Percentiles rank a stretch among this genome's conserved stretches.
These are phyloP conservation scores for Cichlasoma orientale DNA, from an alignment of 2,797 vertebrate species.

Conservation along the genomic window DNA sequence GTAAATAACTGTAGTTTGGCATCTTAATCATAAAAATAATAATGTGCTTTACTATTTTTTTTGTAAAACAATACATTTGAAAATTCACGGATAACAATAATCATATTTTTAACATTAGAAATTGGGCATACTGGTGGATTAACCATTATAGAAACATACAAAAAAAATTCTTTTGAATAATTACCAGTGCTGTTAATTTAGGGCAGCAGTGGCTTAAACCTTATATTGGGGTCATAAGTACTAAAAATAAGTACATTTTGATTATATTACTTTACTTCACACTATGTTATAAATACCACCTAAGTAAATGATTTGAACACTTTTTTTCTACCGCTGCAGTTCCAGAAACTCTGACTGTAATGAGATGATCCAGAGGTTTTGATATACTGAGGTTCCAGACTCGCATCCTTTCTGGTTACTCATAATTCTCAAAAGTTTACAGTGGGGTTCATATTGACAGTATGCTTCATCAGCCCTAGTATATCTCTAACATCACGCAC, in stretches of 20 bases:
- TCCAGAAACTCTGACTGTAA: neutral
- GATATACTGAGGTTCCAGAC: neutral
- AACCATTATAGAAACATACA: too few species aligned
- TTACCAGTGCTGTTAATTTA: too few species aligned
- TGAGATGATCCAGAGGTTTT: neutral
- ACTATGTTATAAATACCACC: neutral
- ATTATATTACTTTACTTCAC: neutral
- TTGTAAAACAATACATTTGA: neutral
- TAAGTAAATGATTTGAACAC: neutral
- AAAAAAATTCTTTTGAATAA: too few species aligned
- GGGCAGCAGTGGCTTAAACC: too few species aligned
- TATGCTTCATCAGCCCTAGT: constrained; percentile 9
- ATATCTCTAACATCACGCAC: constrained; percentile 7
- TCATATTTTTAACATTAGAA: too few species aligned
- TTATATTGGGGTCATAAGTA: too few species aligned
- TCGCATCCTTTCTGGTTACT: neutral
- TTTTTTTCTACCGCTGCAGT: neutral
- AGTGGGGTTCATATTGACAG: neutral
- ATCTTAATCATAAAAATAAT: too few species aligned
- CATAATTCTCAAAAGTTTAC: neutral
- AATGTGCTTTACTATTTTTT: too few species aligned
- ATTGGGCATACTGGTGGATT: too few species aligned
- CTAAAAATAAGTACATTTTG: neutral
- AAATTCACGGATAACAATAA: neutral
- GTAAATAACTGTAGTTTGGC: neutral